Percentiles rank a stretch among this genome's conserved stretches.
These are phyloP conservation scores for Melanotus villosus DNA, from an alignment of 2,888 invertebrate species.

Conservation along the genomic window DNA sequence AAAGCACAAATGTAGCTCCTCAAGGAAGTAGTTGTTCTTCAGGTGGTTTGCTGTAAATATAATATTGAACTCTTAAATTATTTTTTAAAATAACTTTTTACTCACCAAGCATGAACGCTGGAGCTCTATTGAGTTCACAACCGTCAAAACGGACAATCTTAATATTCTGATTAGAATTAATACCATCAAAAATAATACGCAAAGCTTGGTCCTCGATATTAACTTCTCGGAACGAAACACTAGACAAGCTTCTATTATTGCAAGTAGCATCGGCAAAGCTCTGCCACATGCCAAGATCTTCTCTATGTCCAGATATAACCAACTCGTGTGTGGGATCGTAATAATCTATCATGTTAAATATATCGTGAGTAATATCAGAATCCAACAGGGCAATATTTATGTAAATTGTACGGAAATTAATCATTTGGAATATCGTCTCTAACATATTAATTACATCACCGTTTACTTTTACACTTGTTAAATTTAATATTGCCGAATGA, in stretches of 20 bases:
- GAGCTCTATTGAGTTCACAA: constrained; percentile 59
- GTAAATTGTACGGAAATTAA: constrained; percentile 62
- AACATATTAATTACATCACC: constrained; percentile 64
- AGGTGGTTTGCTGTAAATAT: constrained; percentile 59
- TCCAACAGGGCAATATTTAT: too few relatives aligned
- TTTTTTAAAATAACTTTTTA: too few relatives aligned
- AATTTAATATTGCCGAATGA: constrained; percentile 62
- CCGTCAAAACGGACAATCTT: constrained; percentile 62
- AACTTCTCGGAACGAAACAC: constrained; percentile 59
- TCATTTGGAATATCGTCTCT: constrained; percentile 62
- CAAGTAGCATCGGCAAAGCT: constrained; percentile 7
- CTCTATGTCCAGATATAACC: constrained; percentile 58
- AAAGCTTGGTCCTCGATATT: constrained; percentile 60
- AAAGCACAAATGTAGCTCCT: constrained; percentile 63
- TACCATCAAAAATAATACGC: constrained; percentile 56
- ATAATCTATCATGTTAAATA: constrained; percentile 63
- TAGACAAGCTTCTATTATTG: background rate
- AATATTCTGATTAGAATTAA: constrained; percentile 59
- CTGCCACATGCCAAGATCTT: constrained; percentile 61
- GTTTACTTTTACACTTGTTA: constrained; percentile 60
- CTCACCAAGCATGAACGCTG: constrained; percentile 63
- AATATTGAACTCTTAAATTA: too few relatives aligned
- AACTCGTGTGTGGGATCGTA: constrained; percentile 62
- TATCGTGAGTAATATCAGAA: constrained; percentile 59
- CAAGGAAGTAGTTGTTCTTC: constrained; percentile 58